These are phyloP conservation scores for Chaetura pelagica DNA, from an alignment of 2,113 vertebrate species.

Conservation along the genomic window DNA sequence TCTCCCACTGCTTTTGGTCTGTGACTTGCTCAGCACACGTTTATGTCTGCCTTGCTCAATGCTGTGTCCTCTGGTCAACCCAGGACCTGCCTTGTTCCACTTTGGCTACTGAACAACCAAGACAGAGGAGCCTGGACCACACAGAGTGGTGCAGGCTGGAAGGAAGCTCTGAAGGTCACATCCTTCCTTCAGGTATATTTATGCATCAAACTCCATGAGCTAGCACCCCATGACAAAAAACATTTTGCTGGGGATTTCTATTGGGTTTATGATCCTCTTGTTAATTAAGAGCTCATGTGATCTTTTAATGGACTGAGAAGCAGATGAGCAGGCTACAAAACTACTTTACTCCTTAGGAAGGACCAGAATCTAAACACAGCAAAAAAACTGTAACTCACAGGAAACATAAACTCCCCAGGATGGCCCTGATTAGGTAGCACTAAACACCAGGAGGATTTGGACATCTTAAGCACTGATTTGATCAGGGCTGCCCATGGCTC, in stretches of 20 bases:
- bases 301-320: background rate
- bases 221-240: background rate
- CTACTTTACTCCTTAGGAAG: background rate
- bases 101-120: background rate
- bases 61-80: background rate
- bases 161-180: background rate
- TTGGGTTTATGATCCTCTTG: background rate
- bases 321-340: background rate
- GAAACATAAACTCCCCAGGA: background rate
- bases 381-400: background rate
- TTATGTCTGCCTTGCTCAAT: background rate
- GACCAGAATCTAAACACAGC: background rate
- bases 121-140: background rate
- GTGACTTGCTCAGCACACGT: background rate
- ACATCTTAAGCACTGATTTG: background rate
- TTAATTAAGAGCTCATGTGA: background rate
- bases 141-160: background rate
- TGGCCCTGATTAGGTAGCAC: background rate
- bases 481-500: background rate
- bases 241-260: background rate
- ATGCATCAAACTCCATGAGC: background rate
- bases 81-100: background rate
- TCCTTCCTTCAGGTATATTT: background rate
- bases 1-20: background rate
- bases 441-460: background rate